Evolutionary conservation across 2,113 vertebrate species (phyloP), one percentile per base, ranked within the genome.

Genomic region (Blennius ocellaris): DNA sequence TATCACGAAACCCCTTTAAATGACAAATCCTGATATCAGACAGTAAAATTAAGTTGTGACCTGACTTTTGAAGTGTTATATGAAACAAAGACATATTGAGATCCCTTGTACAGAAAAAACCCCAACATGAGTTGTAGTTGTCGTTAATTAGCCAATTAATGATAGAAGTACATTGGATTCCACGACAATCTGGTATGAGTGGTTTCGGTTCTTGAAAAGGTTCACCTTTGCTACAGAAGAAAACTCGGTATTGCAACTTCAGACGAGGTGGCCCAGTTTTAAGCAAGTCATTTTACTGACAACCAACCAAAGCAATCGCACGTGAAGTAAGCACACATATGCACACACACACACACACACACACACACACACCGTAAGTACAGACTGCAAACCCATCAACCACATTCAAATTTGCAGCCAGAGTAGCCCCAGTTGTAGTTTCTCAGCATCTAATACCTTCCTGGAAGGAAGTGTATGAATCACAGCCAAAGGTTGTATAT

Each of bases 251-350:
- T 6, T 40, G 39, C 50, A 59, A 44, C 65, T 14, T 55, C 38
- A 77, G 80, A 80, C 76, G 58, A 47, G 15, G 41, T 16, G 52
- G 47, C 54, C 62, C 39, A 16, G 56, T 49, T 76, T 78, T 21
- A 59, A 21, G 58, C 5, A 40, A 49, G 21, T 11, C 54, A 55
- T 40, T 14, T 48, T 3, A 4, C 30, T 21, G 17, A 72, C 14
- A 50, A 30, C 21, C 21, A 30, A 30, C 21, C 21, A 30, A 30
- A 30, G 21, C 21, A 30, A 30, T 30, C 21, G 21, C 21, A 30
- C 21, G 21, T 30, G 12, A 67, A 69, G 74, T 52, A 53, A 71
- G 11, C 39, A 50, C 11, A 50, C 9, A 53, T 3, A 54, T 11
- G 17, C 21, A 11, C 49, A 68, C 9, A 3, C 21, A 21, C 44